These are phyloP conservation scores for Merops nubicus DNA, from an alignment of 2,113 vertebrate species.

Conservation along the genomic window DNA sequence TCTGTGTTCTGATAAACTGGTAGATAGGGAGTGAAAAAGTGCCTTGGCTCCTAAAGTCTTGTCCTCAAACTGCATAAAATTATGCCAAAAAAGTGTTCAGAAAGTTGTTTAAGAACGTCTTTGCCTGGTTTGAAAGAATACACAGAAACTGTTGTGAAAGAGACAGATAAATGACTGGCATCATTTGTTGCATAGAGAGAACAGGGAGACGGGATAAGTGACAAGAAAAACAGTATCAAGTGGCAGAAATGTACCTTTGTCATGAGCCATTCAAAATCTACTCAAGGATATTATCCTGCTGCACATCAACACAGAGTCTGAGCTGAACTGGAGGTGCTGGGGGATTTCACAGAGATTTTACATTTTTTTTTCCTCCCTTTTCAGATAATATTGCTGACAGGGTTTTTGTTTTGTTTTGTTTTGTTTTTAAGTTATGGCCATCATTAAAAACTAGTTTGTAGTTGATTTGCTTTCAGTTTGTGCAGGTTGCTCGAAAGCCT, in stretches of 20 bases:
- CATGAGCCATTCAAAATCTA: constrained; percentile 2
- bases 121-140: neutral
- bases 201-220: neutral
- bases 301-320: neutral
- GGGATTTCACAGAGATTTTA: neutral
- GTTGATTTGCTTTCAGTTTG: neutral
- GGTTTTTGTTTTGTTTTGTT: neutral
- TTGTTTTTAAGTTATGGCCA: neutral
- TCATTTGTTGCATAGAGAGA: neutral
- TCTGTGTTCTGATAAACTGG: neutral
- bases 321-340: neutral
- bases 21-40: neutral
- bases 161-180: constrained; percentile 6
- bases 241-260: constrained; percentile 23
- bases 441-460: neutral
- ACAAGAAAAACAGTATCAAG: neutral
- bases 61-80: neutral
- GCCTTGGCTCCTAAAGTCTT: neutral
- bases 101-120: neutral
- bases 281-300: neutral
- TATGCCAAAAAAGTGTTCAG: neutral
- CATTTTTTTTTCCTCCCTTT: neutral
- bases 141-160: constrained; percentile 9
- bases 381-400: neutral
- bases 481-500: neutral